Conservation (phyloP, 1,140 invertebrate species). For the Bicyclus anynana region DNA sequence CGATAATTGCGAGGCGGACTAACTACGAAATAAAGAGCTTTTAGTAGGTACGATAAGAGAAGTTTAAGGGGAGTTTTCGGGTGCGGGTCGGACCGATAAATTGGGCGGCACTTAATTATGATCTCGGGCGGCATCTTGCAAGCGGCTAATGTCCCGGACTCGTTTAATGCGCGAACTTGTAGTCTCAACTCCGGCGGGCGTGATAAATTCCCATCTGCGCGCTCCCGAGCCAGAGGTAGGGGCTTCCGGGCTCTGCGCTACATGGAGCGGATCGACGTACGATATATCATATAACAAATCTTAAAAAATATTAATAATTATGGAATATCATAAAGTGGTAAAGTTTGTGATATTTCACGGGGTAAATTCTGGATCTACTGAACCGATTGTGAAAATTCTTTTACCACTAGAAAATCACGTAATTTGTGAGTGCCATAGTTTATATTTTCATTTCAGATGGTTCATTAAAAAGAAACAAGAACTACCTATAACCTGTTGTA, state of each 20-base stretch:
- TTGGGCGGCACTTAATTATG: constrained; percentile 77
- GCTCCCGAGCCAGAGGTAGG: constrained; percentile 38
- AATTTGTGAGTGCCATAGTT: no score
- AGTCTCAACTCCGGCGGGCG: constrained; percentile 68
- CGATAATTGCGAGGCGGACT: constrained; percentile 59
- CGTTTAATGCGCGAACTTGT: constrained; percentile 76
- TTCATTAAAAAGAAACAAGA: no score
- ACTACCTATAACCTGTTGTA: no score
- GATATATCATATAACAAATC: background rate
- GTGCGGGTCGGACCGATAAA: constrained; percentile 72
- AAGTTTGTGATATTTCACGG: no score
- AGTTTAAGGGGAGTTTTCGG: constrained; percentile 74
- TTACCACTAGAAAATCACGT: no score
- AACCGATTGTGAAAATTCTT: no score
- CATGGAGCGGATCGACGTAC: background rate
- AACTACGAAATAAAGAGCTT: constrained; percentile 74
- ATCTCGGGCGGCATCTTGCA: constrained; percentile 76
- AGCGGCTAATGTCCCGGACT: constrained; percentile 72
- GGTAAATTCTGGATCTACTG: no score
- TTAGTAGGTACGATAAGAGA: constrained; percentile 71
- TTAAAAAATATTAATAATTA: no score
- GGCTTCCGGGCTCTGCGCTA: constrained; percentile 5
- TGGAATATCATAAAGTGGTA: no score
- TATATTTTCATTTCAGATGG: no score
- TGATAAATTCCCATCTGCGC: constrained; percentile 71